Conservation (phyloP, 2,888 invertebrate genomes). For the Adelognathus sp. region DNA sequence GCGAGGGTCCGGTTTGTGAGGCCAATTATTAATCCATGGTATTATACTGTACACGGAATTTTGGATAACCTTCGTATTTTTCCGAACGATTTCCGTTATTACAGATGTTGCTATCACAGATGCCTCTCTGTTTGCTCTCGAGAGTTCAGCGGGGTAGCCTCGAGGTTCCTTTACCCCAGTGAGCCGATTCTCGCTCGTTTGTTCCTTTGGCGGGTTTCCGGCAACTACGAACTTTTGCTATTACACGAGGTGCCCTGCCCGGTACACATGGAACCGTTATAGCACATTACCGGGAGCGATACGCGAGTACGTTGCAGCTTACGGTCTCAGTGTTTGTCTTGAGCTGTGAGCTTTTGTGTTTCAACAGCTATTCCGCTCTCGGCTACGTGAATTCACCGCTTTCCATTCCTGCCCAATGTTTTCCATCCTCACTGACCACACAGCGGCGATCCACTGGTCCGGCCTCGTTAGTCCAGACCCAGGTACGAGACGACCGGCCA, state of each 20-base stretch:
- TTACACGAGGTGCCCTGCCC: constrained; percentile 4
- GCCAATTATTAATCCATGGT: no score
- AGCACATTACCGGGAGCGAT: constrained; percentile 7
- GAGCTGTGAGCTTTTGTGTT: constrained; percentile 74
- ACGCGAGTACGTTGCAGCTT: constrained; percentile 67
- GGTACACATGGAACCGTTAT: not conserved
- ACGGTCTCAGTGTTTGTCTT: constrained; percentile 73
- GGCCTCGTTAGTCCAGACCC: constrained; percentile 10
- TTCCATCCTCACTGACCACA: constrained; percentile 11
- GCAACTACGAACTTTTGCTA: constrained; percentile 17
- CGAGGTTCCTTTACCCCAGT: not conserved
- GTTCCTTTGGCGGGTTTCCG: not conserved
- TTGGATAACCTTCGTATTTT: not conserved
- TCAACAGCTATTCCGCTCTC: constrained; percentile 61
- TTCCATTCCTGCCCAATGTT: not conserved
- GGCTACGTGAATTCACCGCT: constrained; percentile 7
- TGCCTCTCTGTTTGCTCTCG: constrained; percentile 53
- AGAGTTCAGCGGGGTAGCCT: not conserved
- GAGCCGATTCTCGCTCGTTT: not conserved
- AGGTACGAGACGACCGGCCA: constrained; percentile 1
- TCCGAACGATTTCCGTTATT: constrained; percentile 9
- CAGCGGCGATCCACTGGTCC: constrained; percentile 5
- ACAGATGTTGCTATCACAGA: constrained; percentile 55
- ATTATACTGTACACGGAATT: no score
- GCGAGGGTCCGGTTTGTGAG: no score